Evolutionary conservation across 2,888 invertebrate genomes (phyloP).

Genomic region (Tinea trinotella): DNA sequence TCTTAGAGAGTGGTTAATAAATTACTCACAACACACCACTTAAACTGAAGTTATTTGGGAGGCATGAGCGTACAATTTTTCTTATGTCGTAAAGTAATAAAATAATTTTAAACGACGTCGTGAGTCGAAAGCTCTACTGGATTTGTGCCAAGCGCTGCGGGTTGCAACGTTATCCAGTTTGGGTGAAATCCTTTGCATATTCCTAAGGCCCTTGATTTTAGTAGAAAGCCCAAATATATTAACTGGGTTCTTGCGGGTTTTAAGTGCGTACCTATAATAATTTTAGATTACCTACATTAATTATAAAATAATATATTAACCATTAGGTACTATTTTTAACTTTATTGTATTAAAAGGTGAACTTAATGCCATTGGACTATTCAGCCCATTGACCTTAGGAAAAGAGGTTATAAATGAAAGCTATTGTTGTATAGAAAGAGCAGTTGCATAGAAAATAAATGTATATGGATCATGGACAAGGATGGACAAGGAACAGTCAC

Average conservation of each 20-base stretch:
- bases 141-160: slow-evolving; percentile 40
- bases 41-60: background rate
- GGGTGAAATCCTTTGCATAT: slow-evolving; percentile 13
- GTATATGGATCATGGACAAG: no score
- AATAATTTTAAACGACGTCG: slow-evolving; percentile 46
- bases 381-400: no score
- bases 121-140: slow-evolving; percentile 33
- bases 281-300: no score
- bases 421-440: no score
- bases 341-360: no score
- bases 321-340: no score
- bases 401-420: no score
- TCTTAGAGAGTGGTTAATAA: background rate
- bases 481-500: no score
- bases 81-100: slow-evolving; percentile 43
- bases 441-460: no score
- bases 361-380: no score
- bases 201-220: slow-evolving; percentile 11
- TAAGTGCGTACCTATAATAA: background rate
- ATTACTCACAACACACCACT: background rate
- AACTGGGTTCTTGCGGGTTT: background rate
- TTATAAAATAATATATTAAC: no score
- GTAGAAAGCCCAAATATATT: background rate
- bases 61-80: slow-evolving; percentile 32
- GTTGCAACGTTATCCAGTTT: slow-evolving; percentile 35